Evolutionary conservation across 1,140 invertebrate genomes (phyloP).

Genomic region (Dysdera silvatica): DNA sequence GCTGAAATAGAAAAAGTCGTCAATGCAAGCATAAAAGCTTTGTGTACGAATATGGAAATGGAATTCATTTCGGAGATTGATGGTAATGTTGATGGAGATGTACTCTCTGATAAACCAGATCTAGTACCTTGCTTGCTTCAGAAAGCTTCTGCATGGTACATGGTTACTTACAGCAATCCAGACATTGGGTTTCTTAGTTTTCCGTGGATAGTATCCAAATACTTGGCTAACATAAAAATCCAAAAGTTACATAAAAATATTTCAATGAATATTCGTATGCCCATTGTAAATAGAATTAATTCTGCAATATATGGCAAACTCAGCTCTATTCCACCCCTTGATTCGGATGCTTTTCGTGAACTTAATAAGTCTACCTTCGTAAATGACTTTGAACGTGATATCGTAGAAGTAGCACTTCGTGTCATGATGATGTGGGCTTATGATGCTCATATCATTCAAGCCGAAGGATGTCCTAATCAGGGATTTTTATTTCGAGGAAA

Average conservation of each 20-base stretch:
- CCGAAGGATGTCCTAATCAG: not conserved
- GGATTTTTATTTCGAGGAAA: not conserved
- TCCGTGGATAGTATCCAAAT: slow-evolving; percentile 20
- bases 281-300: slow-evolving; percentile 5
- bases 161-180: slow-evolving; percentile 12
- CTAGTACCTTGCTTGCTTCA: slow-evolving; percentile 2
- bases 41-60: slow-evolving; percentile 4
- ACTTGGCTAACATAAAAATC: slow-evolving; percentile 14
- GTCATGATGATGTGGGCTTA: slow-evolving; percentile 17
- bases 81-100: not conserved
- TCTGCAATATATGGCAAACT: not conserved
- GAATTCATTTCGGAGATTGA: slow-evolving; percentile 23
- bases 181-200: slow-evolving; percentile 16
- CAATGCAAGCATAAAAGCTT: not conserved
- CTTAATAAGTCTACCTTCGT: not conserved
- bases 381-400: not conserved
- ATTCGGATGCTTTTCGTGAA: not conserved
- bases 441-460: not conserved
- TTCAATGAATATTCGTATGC: not conserved
- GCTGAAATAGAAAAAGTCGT: slow-evolving; percentile 20
- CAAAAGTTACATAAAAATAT: not conserved
- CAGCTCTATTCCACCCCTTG: not conserved
- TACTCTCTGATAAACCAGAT: not conserved
- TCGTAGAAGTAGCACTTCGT: not conserved
- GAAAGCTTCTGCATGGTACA: slow-evolving; percentile 28